Conservation (phyloP, 1,140 invertebrate genomes). For the Achatina immaculata region DNA sequence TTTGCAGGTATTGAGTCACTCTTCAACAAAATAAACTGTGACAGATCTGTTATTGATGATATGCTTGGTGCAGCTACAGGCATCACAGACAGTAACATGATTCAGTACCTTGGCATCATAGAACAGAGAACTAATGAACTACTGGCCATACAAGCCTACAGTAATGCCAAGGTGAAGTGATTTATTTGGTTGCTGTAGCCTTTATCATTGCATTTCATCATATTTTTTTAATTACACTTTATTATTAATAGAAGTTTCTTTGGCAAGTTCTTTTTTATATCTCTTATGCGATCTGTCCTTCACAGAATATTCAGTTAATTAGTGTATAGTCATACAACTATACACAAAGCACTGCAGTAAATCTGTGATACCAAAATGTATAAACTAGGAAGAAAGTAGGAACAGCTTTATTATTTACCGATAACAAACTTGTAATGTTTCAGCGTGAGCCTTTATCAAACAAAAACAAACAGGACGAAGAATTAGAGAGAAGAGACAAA, state of each 20-base stretch:
- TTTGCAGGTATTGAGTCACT: slow-evolving; percentile 68
- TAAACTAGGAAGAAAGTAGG: no score
- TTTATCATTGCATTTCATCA: not conserved
- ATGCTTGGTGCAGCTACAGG: slow-evolving; percentile 68
- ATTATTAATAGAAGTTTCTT: not conserved
- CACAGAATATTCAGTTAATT: no score
- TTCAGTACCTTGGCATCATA: slow-evolving; percentile 71
- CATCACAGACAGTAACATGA: slow-evolving; percentile 69
- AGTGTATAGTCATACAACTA: no score
- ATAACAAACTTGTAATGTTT: no score
- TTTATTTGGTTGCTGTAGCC: not conserved
- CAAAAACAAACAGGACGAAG: no score
- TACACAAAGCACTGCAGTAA: no score
- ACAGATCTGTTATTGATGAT: slow-evolving; percentile 68
- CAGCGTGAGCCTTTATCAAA: no score
- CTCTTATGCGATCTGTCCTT: not conserved
- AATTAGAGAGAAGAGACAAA: no score
- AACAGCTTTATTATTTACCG: no score
- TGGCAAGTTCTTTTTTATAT: not conserved
- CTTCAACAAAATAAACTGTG: slow-evolving; percentile 71
- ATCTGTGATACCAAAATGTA: no score
- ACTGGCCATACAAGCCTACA: slow-evolving; percentile 65
- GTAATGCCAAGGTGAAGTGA: slow-evolving; percentile 61
- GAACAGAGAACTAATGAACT: slow-evolving; percentile 71
- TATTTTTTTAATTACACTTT: not conserved